Conservation (phyloP, 2,888 invertebrate species). For the Ferrisia virgata region DNA sequence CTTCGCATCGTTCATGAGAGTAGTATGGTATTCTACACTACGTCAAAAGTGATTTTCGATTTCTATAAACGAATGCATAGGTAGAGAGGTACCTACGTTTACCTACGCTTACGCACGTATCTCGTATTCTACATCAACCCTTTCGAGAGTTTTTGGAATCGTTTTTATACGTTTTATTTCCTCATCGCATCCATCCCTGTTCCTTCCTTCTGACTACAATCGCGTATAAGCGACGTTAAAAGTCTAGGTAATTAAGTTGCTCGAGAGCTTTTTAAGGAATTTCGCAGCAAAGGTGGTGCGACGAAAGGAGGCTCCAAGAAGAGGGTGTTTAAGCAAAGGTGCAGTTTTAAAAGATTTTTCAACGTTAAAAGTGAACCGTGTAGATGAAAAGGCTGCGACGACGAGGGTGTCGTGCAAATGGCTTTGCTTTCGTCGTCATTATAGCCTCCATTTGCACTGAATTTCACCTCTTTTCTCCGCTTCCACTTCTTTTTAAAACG, state of each 20-base stretch:
- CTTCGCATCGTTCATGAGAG: too few species aligned
- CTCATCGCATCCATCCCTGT: too few species aligned
- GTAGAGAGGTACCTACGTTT: not conserved
- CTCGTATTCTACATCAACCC: not conserved
- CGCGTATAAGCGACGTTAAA: not conserved
- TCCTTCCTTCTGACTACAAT: not conserved
- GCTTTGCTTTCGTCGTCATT: not conserved
- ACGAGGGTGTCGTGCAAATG: not conserved
- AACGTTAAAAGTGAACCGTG: not conserved
- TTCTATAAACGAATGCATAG: not conserved
- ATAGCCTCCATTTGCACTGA: too few species aligned
- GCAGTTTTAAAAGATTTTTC: not conserved
- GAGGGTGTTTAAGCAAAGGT: too few species aligned
- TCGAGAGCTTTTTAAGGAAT: not conserved
- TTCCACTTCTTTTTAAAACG: too few species aligned
- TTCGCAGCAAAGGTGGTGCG: not conserved
- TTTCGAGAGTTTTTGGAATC: not conserved
- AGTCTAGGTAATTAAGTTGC: conserved; percentile 1
- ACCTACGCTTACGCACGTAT: not conserved
- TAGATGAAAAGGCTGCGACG: not conserved
- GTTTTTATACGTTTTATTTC: not conserved
- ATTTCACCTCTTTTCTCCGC: too few species aligned
- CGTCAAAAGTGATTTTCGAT: not conserved
- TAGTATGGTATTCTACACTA: too few species aligned
- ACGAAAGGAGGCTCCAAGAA: too few species aligned